These are phyloP conservation scores for Tetramorium parvispinum DNA, from an alignment of 1,140 invertebrate species.

Conservation along the genomic window DNA sequence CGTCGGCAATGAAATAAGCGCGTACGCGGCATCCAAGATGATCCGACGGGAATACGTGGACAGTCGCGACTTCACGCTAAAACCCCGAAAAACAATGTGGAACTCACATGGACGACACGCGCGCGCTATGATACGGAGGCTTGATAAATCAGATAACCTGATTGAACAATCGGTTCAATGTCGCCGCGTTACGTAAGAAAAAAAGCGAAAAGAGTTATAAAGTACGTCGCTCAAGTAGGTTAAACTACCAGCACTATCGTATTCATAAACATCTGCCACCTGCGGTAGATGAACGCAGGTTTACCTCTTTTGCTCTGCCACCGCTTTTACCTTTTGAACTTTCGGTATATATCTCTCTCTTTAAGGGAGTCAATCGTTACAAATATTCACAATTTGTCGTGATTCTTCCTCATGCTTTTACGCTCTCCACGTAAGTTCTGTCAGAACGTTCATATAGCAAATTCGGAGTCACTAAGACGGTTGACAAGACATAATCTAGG, in stretches of 20 bases:
- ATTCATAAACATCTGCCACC: neutral
- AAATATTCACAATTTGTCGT: neutral
- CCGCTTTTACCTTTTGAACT: neutral
- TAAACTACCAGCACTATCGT: conserved; percentile 42
- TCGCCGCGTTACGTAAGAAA: conserved; percentile 58
- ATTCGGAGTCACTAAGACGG: neutral
- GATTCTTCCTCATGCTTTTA: neutral
- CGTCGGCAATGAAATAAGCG: neutral
- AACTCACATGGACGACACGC: neutral
- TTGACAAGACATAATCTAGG: neutral
- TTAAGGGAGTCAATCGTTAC: neutral
- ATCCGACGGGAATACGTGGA: conserved; percentile 4
- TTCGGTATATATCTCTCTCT: neutral
- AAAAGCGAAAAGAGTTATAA: conserved; percentile 18
- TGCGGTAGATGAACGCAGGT: neutral
- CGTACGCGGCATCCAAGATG: neutral
- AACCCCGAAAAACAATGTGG: neutral
- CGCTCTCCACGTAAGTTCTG: neutral
- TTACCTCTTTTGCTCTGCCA: neutral
- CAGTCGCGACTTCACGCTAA: neutral
- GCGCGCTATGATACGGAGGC: neutral
- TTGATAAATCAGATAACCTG: conserved; percentile 53
- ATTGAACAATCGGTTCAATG: neutral
- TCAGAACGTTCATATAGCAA: neutral
- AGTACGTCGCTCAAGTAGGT: conserved; percentile 36